Conservation (phyloP, 2,888 invertebrate genomes). For the Gastrophysa polygoni region DNA sequence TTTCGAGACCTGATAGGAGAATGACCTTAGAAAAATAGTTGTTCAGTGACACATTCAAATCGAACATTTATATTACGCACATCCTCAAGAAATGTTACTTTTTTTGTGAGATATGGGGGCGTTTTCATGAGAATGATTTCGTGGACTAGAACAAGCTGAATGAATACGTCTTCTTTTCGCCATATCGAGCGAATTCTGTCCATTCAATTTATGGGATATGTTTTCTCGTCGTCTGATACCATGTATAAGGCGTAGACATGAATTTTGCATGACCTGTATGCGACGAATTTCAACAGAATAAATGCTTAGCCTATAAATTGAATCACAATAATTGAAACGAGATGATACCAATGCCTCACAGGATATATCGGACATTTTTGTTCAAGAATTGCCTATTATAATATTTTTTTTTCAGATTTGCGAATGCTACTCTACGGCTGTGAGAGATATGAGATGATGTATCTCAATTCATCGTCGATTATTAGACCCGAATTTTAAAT, state of each 20-base stretch:
- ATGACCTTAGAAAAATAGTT: too few relatives aligned
- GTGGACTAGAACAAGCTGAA: constrained; percentile 1
- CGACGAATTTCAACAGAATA: neutral
- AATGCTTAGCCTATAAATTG: neutral
- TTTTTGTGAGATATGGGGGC: too few relatives aligned
- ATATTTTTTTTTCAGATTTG: constrained; percentile 1
- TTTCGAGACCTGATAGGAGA: too few relatives aligned
- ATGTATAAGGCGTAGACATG: neutral
- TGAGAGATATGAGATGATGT: neutral
- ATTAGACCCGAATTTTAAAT: neutral
- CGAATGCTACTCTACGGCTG: neutral
- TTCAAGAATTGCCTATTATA: neutral
- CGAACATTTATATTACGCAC: too few relatives aligned
- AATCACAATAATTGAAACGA: neutral
- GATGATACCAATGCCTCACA: neutral
- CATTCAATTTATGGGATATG: too few relatives aligned
- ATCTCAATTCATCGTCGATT: neutral
- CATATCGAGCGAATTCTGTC: neutral
- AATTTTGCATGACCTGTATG: neutral
- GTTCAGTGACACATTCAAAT: too few relatives aligned
- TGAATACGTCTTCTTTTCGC: neutral
- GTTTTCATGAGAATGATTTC: too few relatives aligned
- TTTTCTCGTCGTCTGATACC: too few relatives aligned
- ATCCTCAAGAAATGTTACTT: too few relatives aligned
- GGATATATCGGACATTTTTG: too few relatives aligned